phyloP scores from a whole-genome alignment of 92 coral and sea anemone genomes.

The Porites divaricata region DNA sequence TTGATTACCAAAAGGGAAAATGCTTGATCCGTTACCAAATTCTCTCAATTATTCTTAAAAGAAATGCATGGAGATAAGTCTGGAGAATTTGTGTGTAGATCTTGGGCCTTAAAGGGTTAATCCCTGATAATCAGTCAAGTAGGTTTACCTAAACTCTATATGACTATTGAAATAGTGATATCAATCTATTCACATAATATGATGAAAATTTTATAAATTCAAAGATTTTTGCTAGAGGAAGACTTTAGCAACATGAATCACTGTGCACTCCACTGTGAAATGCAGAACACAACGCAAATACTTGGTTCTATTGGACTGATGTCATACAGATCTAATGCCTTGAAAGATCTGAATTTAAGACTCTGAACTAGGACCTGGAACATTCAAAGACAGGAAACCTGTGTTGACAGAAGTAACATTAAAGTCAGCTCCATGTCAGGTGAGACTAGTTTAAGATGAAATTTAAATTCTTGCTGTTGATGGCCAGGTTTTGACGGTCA shows the following conservation, averaged over 20 bases:
- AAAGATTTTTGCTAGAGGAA: neutral
- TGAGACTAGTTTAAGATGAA: too few relatives aligned
- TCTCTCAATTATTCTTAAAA: too few relatives aligned
- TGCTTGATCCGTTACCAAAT: too few relatives aligned
- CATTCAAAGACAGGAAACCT: conserved; percentile 16
- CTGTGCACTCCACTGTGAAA: conserved; percentile 6
- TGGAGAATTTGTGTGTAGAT: too few relatives aligned
- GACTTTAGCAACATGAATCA: neutral
- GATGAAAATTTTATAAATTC: neutral
- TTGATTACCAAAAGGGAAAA: too few relatives aligned
- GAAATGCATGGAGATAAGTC: too few relatives aligned
- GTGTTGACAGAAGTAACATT: conserved; percentile 6
- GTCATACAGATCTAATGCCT: neutral
- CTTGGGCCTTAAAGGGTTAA: too few relatives aligned
- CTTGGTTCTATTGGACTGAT: conserved; percentile 19
- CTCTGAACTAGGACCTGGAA: conserved; percentile 11
- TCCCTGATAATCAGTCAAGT: too few relatives aligned
- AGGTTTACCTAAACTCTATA: too few relatives aligned
- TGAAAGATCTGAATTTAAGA: neutral
- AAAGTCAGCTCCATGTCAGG: conserved; percentile 35
- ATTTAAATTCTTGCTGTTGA: too few relatives aligned
- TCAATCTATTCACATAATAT: neutral
- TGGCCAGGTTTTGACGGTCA: too few relatives aligned
- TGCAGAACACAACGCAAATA: neutral
- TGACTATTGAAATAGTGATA: too few relatives aligned